Evolutionary conservation across 2,113 vertebrate species (phyloP).

Genomic region (Grallaria varia): DNA sequence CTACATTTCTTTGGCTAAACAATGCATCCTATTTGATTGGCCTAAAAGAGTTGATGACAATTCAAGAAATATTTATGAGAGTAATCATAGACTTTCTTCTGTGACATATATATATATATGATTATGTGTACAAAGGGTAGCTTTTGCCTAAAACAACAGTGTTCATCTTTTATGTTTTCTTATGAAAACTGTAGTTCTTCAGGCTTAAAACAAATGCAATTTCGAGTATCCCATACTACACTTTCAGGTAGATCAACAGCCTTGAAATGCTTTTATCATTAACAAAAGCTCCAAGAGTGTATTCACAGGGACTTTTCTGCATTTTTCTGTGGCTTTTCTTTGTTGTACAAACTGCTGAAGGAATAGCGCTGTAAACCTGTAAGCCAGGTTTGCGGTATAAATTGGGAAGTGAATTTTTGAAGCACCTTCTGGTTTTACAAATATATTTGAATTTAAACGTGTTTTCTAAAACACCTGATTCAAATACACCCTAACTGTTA

Average conservation of each 20-base stretch:
- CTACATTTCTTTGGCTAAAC: not conserved
- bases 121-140: not conserved
- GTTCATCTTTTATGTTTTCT: not conserved
- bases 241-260: not conserved
- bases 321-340: constrained; percentile 59
- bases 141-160: not conserved
- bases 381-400: constrained; percentile 62
- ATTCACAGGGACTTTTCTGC: constrained; percentile 55
- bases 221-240: not conserved
- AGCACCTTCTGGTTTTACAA: constrained; percentile 57
- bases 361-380: constrained; percentile 51
- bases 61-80: not conserved
- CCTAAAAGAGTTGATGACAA: not conserved
- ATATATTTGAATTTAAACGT: constrained; percentile 61
- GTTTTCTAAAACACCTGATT: constrained; percentile 55
- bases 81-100: not conserved
- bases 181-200: not conserved
- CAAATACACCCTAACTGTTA: constrained; percentile 43
- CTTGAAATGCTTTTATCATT: constrained; percentile 49
- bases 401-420: constrained; percentile 52
- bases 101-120: not conserved
- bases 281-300: constrained; percentile 47
- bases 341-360: constrained; percentile 68
- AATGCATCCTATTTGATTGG: not conserved
- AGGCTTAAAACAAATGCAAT: constrained; percentile 15